These are phyloP conservation scores for Tridacna crocea DNA, from an alignment of 2,888 invertebrate species.

Conservation along the genomic window DNA sequence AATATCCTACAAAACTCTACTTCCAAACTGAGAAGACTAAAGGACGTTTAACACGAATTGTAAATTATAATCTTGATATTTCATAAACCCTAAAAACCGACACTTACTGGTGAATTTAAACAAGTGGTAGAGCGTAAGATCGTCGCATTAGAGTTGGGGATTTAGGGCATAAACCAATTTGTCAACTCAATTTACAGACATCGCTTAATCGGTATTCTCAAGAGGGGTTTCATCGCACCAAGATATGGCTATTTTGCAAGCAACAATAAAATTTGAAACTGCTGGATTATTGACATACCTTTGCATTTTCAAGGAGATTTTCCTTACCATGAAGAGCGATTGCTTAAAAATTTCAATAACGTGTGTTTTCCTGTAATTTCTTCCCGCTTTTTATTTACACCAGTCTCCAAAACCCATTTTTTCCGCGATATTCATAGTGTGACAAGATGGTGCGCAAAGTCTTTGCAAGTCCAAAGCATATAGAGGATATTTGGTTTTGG, in stretches of 20 bases:
- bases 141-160: constrained; percentile 10
- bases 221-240: neutral
- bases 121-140: constrained; percentile 10
- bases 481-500: too few species aligned
- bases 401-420: too few species aligned
- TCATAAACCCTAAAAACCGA: constrained; percentile 19
- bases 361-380: too few species aligned
- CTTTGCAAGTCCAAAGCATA: too few species aligned
- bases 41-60: constrained; percentile 13
- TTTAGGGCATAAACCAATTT: constrained; percentile 20
- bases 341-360: too few species aligned
- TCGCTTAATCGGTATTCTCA: neutral
- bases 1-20: too few species aligned
- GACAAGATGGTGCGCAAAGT: too few species aligned
- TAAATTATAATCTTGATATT: constrained; percentile 26
- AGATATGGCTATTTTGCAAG: neutral
- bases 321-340: too few species aligned
- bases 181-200: constrained; percentile 9
- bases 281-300: neutral
- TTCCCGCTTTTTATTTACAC: too few species aligned
- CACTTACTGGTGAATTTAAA: constrained; percentile 25
- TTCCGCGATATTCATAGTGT: too few species aligned
- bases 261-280: constrained; percentile 4
- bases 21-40: neutral
- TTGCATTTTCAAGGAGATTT: neutral